Conservation (phyloP, 92 coral and sea anemone genomes). For the Phenganax stokvisi region DNA sequence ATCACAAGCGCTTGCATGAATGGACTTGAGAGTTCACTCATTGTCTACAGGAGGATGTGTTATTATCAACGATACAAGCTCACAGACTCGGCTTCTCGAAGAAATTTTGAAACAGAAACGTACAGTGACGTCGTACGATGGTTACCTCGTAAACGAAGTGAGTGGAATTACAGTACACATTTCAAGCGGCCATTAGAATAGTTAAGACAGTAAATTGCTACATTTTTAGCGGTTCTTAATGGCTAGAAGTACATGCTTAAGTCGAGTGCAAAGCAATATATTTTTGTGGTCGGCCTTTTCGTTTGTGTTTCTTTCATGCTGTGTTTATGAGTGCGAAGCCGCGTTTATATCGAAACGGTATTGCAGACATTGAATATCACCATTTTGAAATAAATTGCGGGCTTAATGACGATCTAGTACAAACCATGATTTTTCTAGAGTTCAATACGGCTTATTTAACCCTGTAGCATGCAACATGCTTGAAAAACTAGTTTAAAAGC, state of each 20-base stretch:
- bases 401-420: neutral
- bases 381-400: neutral
- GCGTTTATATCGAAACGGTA: neutral
- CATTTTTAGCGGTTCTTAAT: neutral
- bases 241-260: neutral
- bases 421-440: neutral
- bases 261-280: constrained; percentile 22
- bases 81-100: constrained; percentile 48
- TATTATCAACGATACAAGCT: constrained; percentile 86
- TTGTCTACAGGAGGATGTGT: constrained; percentile 83
- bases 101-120: constrained; percentile 65
- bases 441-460: neutral
- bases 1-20: too few species aligned
- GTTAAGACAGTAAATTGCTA: neutral
- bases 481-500: constrained; percentile 1
- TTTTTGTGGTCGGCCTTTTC: constrained; percentile 21
- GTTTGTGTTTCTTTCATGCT: constrained; percentile 29
- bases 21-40: constrained; percentile 20
- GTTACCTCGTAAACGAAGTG: constrained; percentile 95
- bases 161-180: constrained; percentile 41
- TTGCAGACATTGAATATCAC: neutral
- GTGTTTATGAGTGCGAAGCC: constrained; percentile 28
- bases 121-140: constrained; percentile 92
- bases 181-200: neutral
- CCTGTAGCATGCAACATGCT: neutral